Evolutionary conservation across 2,113 vertebrate species (phyloP), one percentile per base, ranked within the genome.

Genomic region (Ivindomyrus marchei): DNA sequence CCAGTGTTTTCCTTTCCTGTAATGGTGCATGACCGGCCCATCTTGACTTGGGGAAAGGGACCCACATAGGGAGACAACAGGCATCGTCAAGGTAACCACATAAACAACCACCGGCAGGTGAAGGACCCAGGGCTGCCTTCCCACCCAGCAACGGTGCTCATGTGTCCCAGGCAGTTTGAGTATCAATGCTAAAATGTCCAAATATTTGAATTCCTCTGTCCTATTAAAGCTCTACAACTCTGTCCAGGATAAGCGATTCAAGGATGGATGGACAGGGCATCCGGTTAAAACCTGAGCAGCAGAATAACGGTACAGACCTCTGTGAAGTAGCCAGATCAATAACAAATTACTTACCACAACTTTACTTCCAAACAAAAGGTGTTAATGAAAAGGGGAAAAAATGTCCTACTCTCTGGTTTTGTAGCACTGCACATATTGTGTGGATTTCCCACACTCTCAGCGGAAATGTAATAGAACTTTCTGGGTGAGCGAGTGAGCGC

Each of bases 11-110:
- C 92, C 31, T 66, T 74, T 94, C 77, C 90, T 91, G 94, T 94
- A 96, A 95, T 95, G 95, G 92, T 94, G 94, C 95, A 88, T 95
- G 91, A 89, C 89, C 56, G 62, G 90, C 92, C 91, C 89, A 74
- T 47, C 27, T 91, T 88, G 90, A 74, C 91, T 83, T 91, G 91
- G 92, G 90, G 89, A 90, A 88, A 88, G 92, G 94, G 92, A 93
- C 94, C 95, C 94, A 92, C 93, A 92, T 92, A 84, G 53, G 88
- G 27, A 56, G 90, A 86, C 47, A 90, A 92, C 93, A 92, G 92
- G 91, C 92, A 92, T 15, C 85, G 90, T 91, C 95, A 94, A 94
- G 95, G 94, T 92, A 94, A 95, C 95, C 93, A 94, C 90, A 92
- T 92, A 93, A 94, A 95, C 88, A 88, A 89, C 42, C 50, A 85